Evolutionary conservation across 2,888 invertebrate species (phyloP).

Genomic region (Eristalis intricaria): DNA sequence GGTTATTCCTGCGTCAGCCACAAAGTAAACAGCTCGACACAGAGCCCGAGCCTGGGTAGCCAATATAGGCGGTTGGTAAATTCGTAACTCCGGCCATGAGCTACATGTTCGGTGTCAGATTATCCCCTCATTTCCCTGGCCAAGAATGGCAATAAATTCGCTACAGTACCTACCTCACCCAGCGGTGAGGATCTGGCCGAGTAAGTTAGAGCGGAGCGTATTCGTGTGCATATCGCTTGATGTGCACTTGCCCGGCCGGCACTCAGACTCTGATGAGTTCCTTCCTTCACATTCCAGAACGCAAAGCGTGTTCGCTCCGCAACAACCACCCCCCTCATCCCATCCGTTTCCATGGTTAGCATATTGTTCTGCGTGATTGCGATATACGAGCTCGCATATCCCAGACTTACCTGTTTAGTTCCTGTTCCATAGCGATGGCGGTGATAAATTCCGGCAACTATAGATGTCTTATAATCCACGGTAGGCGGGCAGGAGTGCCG

Average conservation of each 20-base stretch:
- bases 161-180: constrained; percentile 35
- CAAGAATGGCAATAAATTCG: constrained; percentile 61
- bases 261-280: constrained; percentile 44
- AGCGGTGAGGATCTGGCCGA: background rate
- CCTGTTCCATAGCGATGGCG: constrained; percentile 56
- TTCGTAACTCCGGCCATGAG: constrained; percentile 51
- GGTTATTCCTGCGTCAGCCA: constrained; percentile 59
- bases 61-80: constrained; percentile 37
- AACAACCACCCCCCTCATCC: background rate
- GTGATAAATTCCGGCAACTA: constrained; percentile 43
- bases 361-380: constrained; percentile 36
- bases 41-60: constrained; percentile 21
- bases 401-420: constrained; percentile 65
- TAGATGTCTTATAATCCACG: constrained; percentile 57
- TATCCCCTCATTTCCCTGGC: constrained; percentile 35
- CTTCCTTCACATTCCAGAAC: constrained; percentile 30
- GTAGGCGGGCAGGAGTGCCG: constrained; percentile 22
- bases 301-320: background rate
- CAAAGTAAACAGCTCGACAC: constrained; percentile 63
- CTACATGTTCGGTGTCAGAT: constrained; percentile 66
- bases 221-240: constrained; percentile 53
- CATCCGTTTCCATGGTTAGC: background rate
- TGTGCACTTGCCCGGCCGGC: constrained; percentile 27
- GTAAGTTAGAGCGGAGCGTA: constrained; percentile 14
- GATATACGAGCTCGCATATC: background rate